Evolutionary conservation across 2,797 vertebrate genomes (phyloP), one percentile per base, ranked within the genome.

Genomic region (Sardinella longiceps): DNA sequence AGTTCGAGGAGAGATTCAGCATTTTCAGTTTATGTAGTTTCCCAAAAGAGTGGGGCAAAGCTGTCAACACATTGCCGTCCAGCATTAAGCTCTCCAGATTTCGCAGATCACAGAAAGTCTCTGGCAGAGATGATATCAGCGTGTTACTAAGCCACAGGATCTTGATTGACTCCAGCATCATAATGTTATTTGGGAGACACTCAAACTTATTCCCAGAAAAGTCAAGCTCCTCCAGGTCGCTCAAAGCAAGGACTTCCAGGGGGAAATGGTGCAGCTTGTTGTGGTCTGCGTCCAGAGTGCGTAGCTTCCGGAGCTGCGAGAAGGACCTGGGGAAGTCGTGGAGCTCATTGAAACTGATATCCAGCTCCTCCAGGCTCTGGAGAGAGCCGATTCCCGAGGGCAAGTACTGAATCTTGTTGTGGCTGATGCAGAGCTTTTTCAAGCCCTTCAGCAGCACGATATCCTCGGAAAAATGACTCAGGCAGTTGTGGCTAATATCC

Each of bases 11-110:
- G 63, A 99, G 92, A 86, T 99, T 99, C 25, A 99, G 91, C 97
- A 98, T 99, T 89, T 98, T 98, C 86, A 99, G 96, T 7, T 92
- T 92, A 81, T 96, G 97, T 80, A 99, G 91, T 14, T 87, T 86
- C 33, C 95, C 93, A 1, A 99, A 99, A 0, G 95, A 93, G 0
- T 90, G 77, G 0, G 98, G 97, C 89, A 99, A 91, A 0, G 63
- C 91, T 0, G 88, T 90, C 48, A 99, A 95, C 20, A 86, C 87
- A 92, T 99, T 99, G 82, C 96, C 95, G 0, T 99, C 98, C 88
- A 99, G 91, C 98, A 99, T 99, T 82, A 99, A 94, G 90, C 98
- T 99, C 93, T 99, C 98, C 56, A 99, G 92, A 83, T 96, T 93
- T 0, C 89, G 91, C 90, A 99, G 94, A 53, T 94, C 95, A 84